Base-by-base conservation (phyloP, 37 sponge, comb jelly and placozoan genomes). In the Hormiphora californensis region DNA sequence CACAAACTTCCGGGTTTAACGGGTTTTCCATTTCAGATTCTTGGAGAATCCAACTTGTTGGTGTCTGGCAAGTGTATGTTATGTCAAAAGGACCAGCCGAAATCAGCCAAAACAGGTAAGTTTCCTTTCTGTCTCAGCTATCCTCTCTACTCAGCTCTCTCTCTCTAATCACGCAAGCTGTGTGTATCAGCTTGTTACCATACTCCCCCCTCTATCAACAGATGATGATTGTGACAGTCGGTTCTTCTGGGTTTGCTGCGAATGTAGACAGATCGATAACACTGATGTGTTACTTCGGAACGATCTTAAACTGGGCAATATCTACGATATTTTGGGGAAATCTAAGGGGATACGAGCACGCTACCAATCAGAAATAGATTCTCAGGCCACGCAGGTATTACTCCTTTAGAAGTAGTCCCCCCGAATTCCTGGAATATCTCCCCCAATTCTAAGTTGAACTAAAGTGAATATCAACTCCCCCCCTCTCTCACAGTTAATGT, bases 241-340 rank as follows among this genome's bases (percentile, higher is more conserved):
- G 81, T 73, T 40, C 22, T 73, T 73, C 81, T 73, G 81, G 81
- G 81, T 73, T 8, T 73, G 81, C 81, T 73, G 81, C 46, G 81
- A 73, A 36, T 73, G 81, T 30, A 73, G 81, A 41, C 81, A 73
- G 44, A 73, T 73, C 5, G 81, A 73, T 46, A 73, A 30, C n/a
- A 73, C 81, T 11, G 81, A 73, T 28, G 46, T 73, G 35, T 38
- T 65, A 33, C 67, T 65, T 35, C 38, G 81, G 1, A 73, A 73
- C 23, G 81, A 73, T 33, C 27, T 73, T 1, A 73, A 73, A 19
- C 25, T 73, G 7, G 81, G 81, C 4, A 73, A 73, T 28, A 73
- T 73, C 2, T 73, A 73, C 23, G 81, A 73, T 28, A 73, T 73
- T 0, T 33, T 73, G 46, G 81, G 81, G 27, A 46, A 73, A 41